Conservation (phyloP, 2,888 invertebrate species). For the Tupiocoris notatus region DNA sequence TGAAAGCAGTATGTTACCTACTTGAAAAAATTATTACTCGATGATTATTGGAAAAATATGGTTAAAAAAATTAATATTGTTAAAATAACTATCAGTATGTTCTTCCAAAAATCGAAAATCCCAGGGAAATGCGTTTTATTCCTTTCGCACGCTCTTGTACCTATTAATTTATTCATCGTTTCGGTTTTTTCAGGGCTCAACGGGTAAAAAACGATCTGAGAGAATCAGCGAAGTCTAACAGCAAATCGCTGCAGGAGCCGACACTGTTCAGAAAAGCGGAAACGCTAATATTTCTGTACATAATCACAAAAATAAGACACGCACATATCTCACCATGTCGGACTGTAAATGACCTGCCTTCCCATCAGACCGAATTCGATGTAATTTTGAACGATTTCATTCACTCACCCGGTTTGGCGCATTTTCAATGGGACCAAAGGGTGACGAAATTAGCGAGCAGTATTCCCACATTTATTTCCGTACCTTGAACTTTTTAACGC, state of each 20-base stretch:
- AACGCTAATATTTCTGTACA: not conserved
- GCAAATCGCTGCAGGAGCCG: no score
- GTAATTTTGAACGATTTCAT: not conserved
- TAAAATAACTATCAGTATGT: no score
- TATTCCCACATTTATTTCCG: not conserved
- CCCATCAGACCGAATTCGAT: not conserved
- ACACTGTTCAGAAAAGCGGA: not conserved
- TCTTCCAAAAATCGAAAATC: no score
- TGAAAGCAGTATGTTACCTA: no score
- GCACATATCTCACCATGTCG: not conserved
- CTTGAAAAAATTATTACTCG: no score
- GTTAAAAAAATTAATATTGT: no score
- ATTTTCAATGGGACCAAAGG: not conserved
- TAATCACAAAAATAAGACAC: not conserved
- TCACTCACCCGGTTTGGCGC: not conserved
- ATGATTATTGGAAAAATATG: no score
- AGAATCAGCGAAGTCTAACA: conserved; percentile 40
- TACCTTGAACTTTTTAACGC: not conserved
- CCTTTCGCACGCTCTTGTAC: no score
- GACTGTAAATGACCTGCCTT: not conserved
- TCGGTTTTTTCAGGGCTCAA: conserved; percentile 34
- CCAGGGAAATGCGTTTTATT: no score
- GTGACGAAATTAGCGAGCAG: not conserved
- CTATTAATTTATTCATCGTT: no score
- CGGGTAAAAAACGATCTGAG: conserved; percentile 33